Conservation (phyloP, 2,888 invertebrate genomes). For the Slavum lentiscoides region DNA sequence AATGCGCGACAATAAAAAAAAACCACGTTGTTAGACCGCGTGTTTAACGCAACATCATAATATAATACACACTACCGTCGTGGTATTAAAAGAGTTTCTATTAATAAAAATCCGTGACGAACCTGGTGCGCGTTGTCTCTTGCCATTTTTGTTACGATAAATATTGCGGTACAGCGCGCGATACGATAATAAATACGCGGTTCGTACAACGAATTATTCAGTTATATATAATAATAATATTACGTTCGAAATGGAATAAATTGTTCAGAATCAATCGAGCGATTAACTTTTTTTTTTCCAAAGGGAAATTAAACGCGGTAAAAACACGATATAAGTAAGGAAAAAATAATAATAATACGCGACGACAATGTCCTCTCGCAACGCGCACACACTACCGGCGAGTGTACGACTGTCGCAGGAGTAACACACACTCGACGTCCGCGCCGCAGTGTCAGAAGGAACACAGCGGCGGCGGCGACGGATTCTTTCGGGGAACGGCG, state of each 20-base stretch:
- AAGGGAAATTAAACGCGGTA: no score
- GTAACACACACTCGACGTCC: not conserved
- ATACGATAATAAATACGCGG: no score
- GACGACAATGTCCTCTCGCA: no score
- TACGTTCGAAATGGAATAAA: no score
- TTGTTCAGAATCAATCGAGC: no score
- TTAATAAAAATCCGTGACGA: not conserved
- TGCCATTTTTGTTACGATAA: conserved; percentile 11
- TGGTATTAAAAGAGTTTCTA: not conserved
- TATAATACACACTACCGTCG: not conserved
- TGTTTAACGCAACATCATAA: no score
- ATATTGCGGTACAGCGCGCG: not conserved
- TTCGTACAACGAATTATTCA: no score
- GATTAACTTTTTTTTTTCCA: no score
- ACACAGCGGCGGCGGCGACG: not conserved
- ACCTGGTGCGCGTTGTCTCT: conserved; percentile 25
- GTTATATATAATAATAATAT: no score
- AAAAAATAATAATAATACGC: no score
- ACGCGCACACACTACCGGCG: not conserved
- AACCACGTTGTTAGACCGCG: conserved; percentile 15
- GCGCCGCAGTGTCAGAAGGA: not conserved
- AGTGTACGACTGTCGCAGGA: not conserved
- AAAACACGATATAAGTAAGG: no score
- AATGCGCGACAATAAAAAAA: not conserved
- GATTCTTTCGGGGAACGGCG: not conserved